phyloP scores from a whole-genome alignment of 2,797 vertebrate species.

The Coreius guichenoti region DNA sequence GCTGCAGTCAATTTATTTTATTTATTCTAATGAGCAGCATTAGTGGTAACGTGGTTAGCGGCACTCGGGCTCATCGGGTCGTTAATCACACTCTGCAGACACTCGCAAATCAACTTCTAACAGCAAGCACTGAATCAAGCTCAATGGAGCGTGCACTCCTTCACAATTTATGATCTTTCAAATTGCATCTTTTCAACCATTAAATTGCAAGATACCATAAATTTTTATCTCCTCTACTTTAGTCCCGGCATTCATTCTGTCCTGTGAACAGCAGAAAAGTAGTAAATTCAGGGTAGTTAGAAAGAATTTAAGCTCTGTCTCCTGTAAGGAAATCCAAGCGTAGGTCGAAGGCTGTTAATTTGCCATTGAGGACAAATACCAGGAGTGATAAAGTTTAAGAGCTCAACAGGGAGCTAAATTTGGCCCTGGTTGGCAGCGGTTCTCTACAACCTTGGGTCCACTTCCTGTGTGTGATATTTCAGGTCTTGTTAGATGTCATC shows the following conservation, averaged over 20 bases:
- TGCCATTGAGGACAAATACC: constrained; percentile 99
- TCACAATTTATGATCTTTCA: constrained; percentile 99
- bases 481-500: constrained; percentile 32
- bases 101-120: constrained; percentile 99
- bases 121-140: constrained; percentile 99
- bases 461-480: constrained; percentile 52
- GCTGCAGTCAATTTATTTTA: constrained; percentile 99
- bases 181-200: constrained; percentile 99
- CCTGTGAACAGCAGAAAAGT: constrained; percentile 98
- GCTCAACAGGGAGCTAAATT: constrained; percentile 90
- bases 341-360: constrained; percentile 94
- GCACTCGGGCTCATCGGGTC: constrained; percentile 98
- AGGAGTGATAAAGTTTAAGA: constrained; percentile 96
- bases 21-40: constrained; percentile 99
- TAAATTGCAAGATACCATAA: constrained; percentile 99
- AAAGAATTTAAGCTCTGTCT: constrained; percentile 97
- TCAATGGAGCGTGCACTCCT: constrained; percentile 99
- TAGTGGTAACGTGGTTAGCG: constrained; percentile 97
- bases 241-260: constrained; percentile 99
- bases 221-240: constrained; percentile 99
- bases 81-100: constrained; percentile 99
- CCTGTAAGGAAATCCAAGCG: constrained; percentile 94
- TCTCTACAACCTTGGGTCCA: constrained; percentile 92
- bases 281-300: constrained; percentile 97
- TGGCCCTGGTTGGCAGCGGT: constrained; percentile 79